phyloP scores from a whole-genome alignment of 2,797 vertebrate genomes.

The Phataginus tricuspis region DNA sequence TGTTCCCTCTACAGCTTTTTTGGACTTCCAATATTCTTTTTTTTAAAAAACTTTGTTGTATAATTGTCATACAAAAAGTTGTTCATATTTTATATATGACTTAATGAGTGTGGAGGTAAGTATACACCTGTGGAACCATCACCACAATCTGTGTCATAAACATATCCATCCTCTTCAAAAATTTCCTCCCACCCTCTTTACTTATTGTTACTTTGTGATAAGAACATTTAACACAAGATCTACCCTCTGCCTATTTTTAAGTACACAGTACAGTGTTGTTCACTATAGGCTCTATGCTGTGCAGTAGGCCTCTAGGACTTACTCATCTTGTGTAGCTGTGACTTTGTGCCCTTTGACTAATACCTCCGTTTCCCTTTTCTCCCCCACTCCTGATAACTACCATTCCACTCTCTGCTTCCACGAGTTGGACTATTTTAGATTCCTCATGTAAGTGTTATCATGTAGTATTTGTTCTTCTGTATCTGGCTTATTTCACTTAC shows the following conservation, averaged over 20 bases:
- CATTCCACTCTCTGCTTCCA: not conserved
- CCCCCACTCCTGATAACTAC: not conserved
- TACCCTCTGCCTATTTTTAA: not conserved
- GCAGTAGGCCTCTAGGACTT: not conserved
- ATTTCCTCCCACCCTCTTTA: not conserved
- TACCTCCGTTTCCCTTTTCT: not conserved
- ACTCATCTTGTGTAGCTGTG: not conserved
- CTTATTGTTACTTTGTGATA: not conserved
- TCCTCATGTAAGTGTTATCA: not conserved
- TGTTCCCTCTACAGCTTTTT: not conserved
- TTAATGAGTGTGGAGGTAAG: not conserved
- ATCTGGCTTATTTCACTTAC: constrained; percentile 8
- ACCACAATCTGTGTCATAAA: not conserved
- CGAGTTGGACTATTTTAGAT: not conserved
- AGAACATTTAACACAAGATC: not conserved
- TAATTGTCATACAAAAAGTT: not conserved
- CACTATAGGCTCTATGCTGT: not conserved
- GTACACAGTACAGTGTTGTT: not conserved
- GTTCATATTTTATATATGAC: not conserved
- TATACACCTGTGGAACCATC: not conserved
- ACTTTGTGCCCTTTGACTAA: not conserved
- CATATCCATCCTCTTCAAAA: not conserved
- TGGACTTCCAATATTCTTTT: not conserved
- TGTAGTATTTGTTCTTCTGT: not conserved
- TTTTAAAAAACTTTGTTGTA: not conserved